Evolutionary conservation across 2,797 vertebrate species (phyloP).

Genomic region (Tenualosa ilisha): DNA sequence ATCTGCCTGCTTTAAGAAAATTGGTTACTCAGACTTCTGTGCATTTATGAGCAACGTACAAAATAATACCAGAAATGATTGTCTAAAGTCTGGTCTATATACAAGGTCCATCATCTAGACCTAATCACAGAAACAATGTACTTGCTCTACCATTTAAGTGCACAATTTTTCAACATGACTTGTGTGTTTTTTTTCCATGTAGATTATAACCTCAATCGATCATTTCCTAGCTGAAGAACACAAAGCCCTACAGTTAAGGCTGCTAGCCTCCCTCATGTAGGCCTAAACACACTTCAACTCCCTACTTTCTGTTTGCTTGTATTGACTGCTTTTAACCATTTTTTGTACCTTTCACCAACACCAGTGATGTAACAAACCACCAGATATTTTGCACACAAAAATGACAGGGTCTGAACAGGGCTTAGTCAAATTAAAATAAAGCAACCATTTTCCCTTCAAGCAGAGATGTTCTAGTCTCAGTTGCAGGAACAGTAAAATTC

Average conservation of each 20-base stretch:
- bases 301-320: no score
- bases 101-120: neutral
- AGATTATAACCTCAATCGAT: no score
- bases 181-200: no score
- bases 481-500: neutral
- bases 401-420: neutral
- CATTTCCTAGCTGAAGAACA: no score
- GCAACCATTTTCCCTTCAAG: conserved; percentile 5
- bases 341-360: neutral
- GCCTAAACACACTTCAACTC: no score
- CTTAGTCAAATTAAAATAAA: neutral
- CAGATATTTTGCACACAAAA: neutral
- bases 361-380: neutral
- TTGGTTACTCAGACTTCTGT: neutral
- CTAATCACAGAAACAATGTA: neutral
- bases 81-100: neutral
- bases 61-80: neutral
- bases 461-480: neutral
- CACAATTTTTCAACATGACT: no score
- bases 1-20: neutral
- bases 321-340: neutral
- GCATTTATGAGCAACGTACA: neutral
- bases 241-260: no score
- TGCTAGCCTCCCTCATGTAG: no score
- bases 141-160: no score